These are phyloP conservation scores for Halichondria panicea DNA, from an alignment of 37 sponge, comb jelly and placozoan species.

Conservation along the genomic window DNA sequence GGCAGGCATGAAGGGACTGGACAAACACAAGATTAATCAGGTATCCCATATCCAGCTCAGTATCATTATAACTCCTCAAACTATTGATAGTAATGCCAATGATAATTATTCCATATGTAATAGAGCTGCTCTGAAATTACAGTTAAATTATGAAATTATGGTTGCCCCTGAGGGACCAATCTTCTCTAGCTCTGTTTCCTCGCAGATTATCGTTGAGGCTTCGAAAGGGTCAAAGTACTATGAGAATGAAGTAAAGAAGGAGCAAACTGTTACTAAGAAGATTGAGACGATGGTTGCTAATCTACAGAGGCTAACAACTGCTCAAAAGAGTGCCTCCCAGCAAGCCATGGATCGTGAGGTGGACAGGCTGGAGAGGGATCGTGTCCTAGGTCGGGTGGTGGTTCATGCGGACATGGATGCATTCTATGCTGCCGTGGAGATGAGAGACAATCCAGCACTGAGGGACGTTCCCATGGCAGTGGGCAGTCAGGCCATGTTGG, in stretches of 20 bases:
- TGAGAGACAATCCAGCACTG: conserved; percentile 85
- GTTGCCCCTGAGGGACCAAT: no score
- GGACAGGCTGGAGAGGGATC: conserved; percentile 66
- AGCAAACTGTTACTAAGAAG: conserved; percentile 51
- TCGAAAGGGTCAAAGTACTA: conserved; percentile 91
- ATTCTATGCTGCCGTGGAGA: conserved; percentile 98
- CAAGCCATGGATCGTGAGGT: conserved; percentile 54
- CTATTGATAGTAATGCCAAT: no score
- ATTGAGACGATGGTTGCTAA: conserved; percentile 48
- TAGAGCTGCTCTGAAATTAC: no score
- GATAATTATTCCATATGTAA: no score
- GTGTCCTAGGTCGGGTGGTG: conserved; percentile 76
- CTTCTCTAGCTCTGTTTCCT: no score
- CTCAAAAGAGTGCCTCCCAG: conserved; percentile 48
- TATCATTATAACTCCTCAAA: no score
- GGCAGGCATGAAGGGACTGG: conserved; percentile 98
- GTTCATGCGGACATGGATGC: conserved; percentile 99
- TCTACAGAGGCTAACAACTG: conserved; percentile 50
- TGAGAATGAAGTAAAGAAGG: conserved; percentile 78
- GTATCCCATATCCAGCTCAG: no score
- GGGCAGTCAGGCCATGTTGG: conserved; percentile 86
- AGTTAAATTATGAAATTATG: no score
- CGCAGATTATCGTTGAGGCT: conserved; percentile 88
- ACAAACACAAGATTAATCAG: conserved; percentile 84
- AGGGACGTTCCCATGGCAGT: conserved; percentile 92